Evolutionary conservation across 53 echinoderm and acorn worm species (phyloP).

Genomic region (Astropecten irregularis): DNA sequence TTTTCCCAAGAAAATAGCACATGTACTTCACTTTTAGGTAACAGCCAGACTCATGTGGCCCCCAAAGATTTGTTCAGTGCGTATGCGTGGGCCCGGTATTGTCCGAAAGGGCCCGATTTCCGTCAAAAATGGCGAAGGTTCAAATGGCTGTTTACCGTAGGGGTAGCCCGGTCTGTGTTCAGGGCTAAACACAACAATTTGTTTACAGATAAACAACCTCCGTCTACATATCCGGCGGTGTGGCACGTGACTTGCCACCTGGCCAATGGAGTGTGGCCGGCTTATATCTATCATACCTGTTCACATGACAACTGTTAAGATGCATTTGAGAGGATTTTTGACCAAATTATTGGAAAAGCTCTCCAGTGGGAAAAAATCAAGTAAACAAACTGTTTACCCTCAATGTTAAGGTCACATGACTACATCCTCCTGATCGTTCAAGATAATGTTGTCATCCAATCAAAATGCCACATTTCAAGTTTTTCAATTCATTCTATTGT

Average conservation of each 20-base stretch:
- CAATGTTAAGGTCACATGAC: slow-evolving; percentile 45
- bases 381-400: slow-evolving; percentile 64
- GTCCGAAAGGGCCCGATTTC: slow-evolving; percentile 95
- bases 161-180: slow-evolving; percentile 97
- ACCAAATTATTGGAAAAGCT: slow-evolving; percentile 24
- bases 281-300: slow-evolving; percentile 67
- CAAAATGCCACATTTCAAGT: too few relatives aligned
- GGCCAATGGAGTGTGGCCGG: slow-evolving; percentile 74
- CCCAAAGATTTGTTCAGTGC: slow-evolving; percentile 21
- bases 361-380: slow-evolving; percentile 44
- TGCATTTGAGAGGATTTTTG: slow-evolving; percentile 24
- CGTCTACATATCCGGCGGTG: slow-evolving; percentile 97
- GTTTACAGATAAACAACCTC: slow-evolving; percentile 99
- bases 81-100: slow-evolving; percentile 64
- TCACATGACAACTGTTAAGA: slow-evolving; percentile 60
- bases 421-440: not conserved
- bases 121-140: slow-evolving; percentile 99
- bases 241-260: slow-evolving; percentile 99
- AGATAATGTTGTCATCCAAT: slow-evolving; percentile 5
- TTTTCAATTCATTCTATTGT: not conserved
- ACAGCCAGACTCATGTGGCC: slow-evolving; percentile 9
- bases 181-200: slow-evolving; percentile 99
- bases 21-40: not conserved
- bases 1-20: slow-evolving; percentile 7
- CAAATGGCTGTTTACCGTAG: slow-evolving; percentile 99